Evolutionary conservation across 2,888 invertebrate genomes (phyloP).

Genomic region (Drosophila emarginata): DNA sequence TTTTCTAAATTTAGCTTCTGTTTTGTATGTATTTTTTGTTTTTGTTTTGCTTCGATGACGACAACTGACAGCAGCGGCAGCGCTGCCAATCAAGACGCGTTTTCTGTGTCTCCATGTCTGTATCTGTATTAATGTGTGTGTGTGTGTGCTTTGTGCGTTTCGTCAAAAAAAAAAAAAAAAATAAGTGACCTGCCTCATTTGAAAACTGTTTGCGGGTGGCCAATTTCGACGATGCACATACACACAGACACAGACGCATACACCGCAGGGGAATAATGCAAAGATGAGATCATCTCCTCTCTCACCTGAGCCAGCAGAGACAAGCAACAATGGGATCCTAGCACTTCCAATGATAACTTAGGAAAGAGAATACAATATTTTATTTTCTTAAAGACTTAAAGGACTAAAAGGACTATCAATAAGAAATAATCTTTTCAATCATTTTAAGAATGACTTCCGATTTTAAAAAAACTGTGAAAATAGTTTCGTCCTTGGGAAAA

Average conservation of each 20-base stretch:
- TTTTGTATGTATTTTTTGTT: slow-evolving; percentile 31
- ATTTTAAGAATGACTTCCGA: too few species aligned
- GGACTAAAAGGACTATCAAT: too few species aligned
- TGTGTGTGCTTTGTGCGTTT: slow-evolving; percentile 30
- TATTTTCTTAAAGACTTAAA: too few species aligned
- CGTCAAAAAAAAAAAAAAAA: slow-evolving; percentile 35
- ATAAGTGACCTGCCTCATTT: slow-evolving; percentile 75
- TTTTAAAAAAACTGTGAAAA: background rate
- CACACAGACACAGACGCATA: background rate
- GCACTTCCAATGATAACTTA: too few species aligned
- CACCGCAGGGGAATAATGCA: background rate
- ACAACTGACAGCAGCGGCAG: slow-evolving; percentile 22
- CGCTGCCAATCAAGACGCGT: slow-evolving; percentile 14
- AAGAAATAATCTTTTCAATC: too few species aligned
- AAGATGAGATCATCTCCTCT: background rate
- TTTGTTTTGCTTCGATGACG: slow-evolving; percentile 52
- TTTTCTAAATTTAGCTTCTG: slow-evolving; percentile 73
- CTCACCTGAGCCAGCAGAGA: background rate
- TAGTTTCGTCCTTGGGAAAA: background rate
- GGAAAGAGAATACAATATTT: too few species aligned
- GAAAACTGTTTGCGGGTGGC: slow-evolving; percentile 62
- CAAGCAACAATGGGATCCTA: background rate
- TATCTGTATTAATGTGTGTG: slow-evolving; percentile 1
- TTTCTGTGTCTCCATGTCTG: slow-evolving; percentile 8
- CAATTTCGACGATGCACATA: background rate